These are phyloP conservation scores for Cyphomyrus discorhynchus DNA, from an alignment of 2,113 vertebrate species.

Conservation along the genomic window DNA sequence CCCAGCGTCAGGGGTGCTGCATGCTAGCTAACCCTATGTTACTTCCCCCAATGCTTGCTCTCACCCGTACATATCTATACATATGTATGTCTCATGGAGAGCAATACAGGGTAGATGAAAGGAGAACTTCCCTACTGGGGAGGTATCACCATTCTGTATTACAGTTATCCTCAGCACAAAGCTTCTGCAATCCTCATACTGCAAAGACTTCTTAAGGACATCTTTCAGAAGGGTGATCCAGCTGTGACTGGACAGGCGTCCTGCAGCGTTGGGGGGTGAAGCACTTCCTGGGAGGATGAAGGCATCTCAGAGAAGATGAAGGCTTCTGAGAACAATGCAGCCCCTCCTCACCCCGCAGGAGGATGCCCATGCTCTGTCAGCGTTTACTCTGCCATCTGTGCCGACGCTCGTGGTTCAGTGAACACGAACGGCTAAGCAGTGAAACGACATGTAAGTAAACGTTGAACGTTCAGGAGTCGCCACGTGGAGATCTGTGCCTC, in stretches of 20 bases:
- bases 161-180: background rate
- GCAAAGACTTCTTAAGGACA: constrained; percentile 23
- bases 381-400: background rate
- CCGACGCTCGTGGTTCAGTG: background rate
- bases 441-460: background rate
- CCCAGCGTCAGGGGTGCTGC: background rate
- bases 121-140: background rate
- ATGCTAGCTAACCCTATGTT: background rate
- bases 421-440: background rate
- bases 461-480: background rate
- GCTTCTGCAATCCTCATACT: constrained; percentile 18
- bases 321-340: background rate
- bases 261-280: background rate
- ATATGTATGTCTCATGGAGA: background rate
- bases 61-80: background rate
- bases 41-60: background rate
- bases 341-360: background rate
- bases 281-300: background rate
- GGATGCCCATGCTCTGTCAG: background rate
- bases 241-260: background rate
- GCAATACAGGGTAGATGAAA: background rate
- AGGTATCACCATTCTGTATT: background rate
- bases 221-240: constrained; percentile 33
- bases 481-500: background rate
- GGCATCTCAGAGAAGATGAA: background rate